Evolutionary conservation across 2,797 vertebrate species (phyloP).

Genomic region (Thaleichthys pacificus): DNA sequence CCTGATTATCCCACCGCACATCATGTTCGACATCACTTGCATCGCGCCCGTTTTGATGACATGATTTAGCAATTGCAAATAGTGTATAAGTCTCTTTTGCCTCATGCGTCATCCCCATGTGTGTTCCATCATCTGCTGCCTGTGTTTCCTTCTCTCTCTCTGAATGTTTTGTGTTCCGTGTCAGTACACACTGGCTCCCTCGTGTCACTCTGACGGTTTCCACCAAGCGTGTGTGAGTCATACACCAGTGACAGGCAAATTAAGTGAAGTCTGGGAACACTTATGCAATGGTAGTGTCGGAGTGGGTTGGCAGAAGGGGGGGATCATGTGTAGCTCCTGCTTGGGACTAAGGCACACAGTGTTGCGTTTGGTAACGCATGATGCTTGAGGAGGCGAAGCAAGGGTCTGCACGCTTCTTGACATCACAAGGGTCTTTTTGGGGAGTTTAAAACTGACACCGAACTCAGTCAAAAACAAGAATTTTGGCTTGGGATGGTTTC

Average conservation of each 20-base stretch:
- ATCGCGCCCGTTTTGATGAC: too few species aligned
- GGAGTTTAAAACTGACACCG: not conserved
- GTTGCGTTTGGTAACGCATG: not conserved
- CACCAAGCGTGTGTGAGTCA: not conserved
- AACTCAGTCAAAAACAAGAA: not conserved
- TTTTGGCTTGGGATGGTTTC: slow-evolving; percentile 10
- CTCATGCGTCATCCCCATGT: not conserved
- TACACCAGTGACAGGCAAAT: not conserved
- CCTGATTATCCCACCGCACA: too few species aligned
- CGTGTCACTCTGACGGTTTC: not conserved
- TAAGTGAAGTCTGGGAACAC: not conserved
- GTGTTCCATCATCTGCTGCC: not conserved
- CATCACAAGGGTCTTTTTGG: not conserved
- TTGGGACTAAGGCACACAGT: not conserved
- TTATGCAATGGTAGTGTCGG: not conserved
- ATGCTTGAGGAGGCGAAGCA: not conserved
- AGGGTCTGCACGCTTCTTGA: not conserved
- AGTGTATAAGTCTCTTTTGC: too few species aligned
- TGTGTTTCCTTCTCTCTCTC: not conserved
- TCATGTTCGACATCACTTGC: too few species aligned
- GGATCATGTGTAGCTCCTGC: not conserved
- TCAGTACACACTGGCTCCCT: not conserved
- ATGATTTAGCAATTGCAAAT: too few species aligned
- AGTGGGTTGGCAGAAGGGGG: not conserved
- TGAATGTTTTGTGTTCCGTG: not conserved